These are phyloP conservation scores for Hemicordylus capensis DNA, from an alignment of 2,113 vertebrate genomes.

Conservation along the genomic window DNA sequence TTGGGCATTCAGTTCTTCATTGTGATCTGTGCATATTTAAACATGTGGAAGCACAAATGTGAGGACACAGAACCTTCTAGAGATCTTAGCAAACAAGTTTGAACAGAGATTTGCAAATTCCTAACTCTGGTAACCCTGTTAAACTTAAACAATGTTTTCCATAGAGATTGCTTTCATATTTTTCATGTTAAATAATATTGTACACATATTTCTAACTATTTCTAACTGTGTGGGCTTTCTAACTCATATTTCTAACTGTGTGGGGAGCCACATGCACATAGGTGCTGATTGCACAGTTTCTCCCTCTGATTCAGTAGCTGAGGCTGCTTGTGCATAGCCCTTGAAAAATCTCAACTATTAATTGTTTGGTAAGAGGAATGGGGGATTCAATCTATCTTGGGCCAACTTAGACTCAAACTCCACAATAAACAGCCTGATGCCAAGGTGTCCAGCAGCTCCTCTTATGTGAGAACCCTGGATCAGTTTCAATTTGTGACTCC, in stretches of 20 bases:
- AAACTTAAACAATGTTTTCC: not conserved
- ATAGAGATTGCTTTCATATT: not conserved
- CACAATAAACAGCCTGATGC: no score
- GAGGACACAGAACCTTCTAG: not conserved
- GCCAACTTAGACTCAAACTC: no score
- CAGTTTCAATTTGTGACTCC: no score
- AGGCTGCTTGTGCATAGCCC: not conserved
- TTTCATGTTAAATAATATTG: not conserved
- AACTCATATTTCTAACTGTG: not conserved
- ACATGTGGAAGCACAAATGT: not conserved
- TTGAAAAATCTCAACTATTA: not conserved
- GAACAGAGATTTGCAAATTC: not conserved
- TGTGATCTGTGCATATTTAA: not conserved
- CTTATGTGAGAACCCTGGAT: no score
- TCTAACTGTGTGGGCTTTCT: no score
- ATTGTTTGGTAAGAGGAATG: not conserved
- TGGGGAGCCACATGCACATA: not conserved
- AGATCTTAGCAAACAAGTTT: not conserved
- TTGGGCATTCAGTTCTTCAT: not conserved
- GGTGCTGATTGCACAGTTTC: not conserved
- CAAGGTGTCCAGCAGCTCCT: no score
- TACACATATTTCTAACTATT: no score
- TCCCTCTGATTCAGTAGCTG: not conserved
- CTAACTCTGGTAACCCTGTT: not conserved
- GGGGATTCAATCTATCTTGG: not conserved